phyloP scores from a whole-genome alignment of 1,140 invertebrate genomes.

The Macrosteles quadrilineatus region DNA sequence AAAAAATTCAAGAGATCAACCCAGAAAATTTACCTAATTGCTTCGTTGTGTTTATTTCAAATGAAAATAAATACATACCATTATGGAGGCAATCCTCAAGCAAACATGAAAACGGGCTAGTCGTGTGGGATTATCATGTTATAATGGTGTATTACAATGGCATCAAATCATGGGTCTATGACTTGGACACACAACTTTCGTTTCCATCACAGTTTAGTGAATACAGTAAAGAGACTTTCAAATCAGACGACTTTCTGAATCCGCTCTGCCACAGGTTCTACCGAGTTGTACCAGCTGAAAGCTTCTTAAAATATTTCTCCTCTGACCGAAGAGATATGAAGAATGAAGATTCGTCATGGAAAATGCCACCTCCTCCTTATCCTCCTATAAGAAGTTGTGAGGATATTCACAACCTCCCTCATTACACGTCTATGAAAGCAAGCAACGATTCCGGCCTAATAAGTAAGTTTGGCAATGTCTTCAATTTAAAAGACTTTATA shows the following conservation, averaged over 20 bases:
- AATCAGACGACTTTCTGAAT: constrained; percentile 77
- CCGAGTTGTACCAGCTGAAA: constrained; percentile 75
- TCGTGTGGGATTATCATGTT: constrained; percentile 95
- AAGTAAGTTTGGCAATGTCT: constrained; percentile 1
- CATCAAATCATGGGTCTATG: constrained; percentile 78
- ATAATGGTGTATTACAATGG: constrained; percentile 84
- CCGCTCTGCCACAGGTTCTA: constrained; percentile 85
- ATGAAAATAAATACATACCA: constrained; percentile 79
- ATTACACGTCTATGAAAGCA: constrained; percentile 15
- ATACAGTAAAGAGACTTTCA: constrained; percentile 83
- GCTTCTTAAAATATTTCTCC: constrained; percentile 84
- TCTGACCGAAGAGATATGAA: constrained; percentile 92
- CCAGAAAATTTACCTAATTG: constrained; percentile 74
- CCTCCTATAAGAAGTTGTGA: constrained; percentile 72
- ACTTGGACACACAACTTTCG: constrained; percentile 85
- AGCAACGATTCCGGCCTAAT: neutral
- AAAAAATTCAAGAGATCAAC: constrained; percentile 72
- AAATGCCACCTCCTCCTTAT: constrained; percentile 85
- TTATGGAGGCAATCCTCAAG: constrained; percentile 87
- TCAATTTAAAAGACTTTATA: neutral
- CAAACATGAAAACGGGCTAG: constrained; percentile 80
- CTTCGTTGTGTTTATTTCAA: constrained; percentile 89
- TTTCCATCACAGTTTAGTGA: constrained; percentile 89
- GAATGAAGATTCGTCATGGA: constrained; percentile 81
- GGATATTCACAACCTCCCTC: constrained; percentile 45